A percentile compares a stretch with the other conserved stretches of the same genome.
These are phyloP conservation scores for Drosophila burlai DNA, from an alignment of 1,140 invertebrate species.

Conservation along the genomic window DNA sequence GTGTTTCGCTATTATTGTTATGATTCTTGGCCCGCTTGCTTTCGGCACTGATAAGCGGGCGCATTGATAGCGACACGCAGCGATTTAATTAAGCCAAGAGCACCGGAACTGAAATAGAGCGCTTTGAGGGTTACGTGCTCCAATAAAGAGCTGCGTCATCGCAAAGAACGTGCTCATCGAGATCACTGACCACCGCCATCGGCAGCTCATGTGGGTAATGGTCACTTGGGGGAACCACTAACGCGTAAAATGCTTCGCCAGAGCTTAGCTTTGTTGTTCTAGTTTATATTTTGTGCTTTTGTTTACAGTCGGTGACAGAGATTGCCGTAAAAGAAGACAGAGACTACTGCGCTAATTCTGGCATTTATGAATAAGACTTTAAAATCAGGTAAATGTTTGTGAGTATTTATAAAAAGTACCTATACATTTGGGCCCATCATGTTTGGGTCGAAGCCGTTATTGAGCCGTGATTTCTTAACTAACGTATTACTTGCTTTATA, in stretches of 20 bases:
- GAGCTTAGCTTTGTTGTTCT: neutral
- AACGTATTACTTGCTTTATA: too few relatives aligned
- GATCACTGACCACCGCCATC: slow-evolving; percentile 33
- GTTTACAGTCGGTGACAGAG: neutral
- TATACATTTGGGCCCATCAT: too few relatives aligned
- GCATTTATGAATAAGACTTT: neutral
- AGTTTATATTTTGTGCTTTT: neutral
- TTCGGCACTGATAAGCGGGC: slow-evolving; percentile 32
- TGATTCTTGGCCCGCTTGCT: slow-evolving; percentile 6
- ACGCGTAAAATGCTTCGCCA: neutral
- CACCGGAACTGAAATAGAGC: slow-evolving; percentile 23
- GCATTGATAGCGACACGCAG: slow-evolving; percentile 48
- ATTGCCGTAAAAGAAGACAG: neutral
- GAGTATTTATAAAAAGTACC: too few relatives aligned
- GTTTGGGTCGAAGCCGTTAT: too few relatives aligned
- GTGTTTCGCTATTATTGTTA: slow-evolving; percentile 14
- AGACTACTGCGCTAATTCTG: neutral
- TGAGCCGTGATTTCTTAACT: too few relatives aligned
- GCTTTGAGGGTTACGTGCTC: slow-evolving; percentile 20
- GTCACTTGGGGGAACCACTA: neutral
- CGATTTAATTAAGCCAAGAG: slow-evolving; percentile 44
- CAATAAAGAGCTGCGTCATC: slow-evolving; percentile 19
- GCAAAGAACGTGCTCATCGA: slow-evolving; percentile 20
- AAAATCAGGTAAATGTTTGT: neutral
- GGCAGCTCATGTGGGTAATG: neutral